Percentiles rank a stretch among this genome's conserved stretches.
These are phyloP conservation scores for Sarcophaga carnaria DNA, from an alignment of 2,888 invertebrate genomes.

Conservation along the genomic window DNA sequence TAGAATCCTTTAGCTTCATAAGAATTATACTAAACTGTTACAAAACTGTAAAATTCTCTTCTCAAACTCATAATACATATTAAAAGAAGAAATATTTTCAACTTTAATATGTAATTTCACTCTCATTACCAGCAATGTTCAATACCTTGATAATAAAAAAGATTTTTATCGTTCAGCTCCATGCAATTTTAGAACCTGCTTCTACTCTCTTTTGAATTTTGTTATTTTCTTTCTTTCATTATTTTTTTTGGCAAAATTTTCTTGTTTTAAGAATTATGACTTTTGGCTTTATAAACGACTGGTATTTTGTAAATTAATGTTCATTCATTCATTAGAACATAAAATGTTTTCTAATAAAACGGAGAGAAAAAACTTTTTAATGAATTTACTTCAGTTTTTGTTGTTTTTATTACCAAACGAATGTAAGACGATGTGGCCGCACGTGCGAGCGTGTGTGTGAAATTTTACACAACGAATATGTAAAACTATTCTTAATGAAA, in stretches of 20 bases:
- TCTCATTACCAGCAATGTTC: slow-evolving; percentile 2
- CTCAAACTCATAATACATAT: no score
- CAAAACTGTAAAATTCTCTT: no score
- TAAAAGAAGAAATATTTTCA: no score
- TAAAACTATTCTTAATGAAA: slow-evolving; percentile 56
- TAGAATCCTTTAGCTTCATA: no score
- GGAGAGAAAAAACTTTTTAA: slow-evolving; percentile 43
- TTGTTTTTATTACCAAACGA: background rate
- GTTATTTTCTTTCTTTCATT: background rate
- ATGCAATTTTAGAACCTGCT: background rate
- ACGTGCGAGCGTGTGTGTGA: background rate
- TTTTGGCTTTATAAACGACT: slow-evolving; percentile 54
- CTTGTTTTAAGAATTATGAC: slow-evolving; percentile 49
- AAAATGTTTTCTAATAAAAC: slow-evolving; percentile 49
- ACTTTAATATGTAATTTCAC: background rate
- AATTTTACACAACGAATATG: slow-evolving; percentile 40
- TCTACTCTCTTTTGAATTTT: no score
- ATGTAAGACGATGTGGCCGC: background rate
- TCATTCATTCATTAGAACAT: slow-evolving; percentile 65
- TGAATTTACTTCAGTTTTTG: slow-evolving; percentile 53
- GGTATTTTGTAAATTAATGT: slow-evolving; percentile 62
- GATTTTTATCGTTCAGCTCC: background rate
- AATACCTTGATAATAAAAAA: background rate
- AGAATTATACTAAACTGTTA: no score
- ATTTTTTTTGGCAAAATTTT: background rate